These are phyloP conservation scores for Globodera ellingtonae DNA, from an alignment of 1,140 invertebrate genomes.

Conservation along the genomic window DNA sequence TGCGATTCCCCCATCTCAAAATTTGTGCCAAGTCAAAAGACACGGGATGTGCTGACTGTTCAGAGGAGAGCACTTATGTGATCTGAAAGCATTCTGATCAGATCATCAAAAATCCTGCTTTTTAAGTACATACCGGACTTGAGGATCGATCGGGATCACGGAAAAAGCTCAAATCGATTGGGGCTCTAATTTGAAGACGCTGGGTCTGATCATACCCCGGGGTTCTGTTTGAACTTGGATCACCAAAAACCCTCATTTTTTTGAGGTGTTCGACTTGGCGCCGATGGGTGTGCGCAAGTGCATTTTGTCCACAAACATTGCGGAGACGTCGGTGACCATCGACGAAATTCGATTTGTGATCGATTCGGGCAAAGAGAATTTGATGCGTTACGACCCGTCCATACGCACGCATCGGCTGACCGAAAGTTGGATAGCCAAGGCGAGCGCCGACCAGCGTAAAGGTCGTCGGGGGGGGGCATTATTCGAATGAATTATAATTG, in stretches of 20 bases:
- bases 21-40: background rate
- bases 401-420: constrained; percentile 55
- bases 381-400: constrained; percentile 58
- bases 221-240: background rate
- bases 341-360: constrained; percentile 96
- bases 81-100: too few species aligned
- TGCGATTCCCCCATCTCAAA: background rate
- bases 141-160: too few species aligned
- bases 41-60: too few species aligned
- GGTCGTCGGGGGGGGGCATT: constrained; percentile 70
- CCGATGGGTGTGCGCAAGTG: constrained; percentile 92
- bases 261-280: constrained; percentile 85
- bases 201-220: too few species aligned
- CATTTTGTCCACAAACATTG: constrained; percentile 98
- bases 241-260: background rate
- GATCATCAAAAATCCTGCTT: too few species aligned
- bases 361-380: constrained; percentile 76
- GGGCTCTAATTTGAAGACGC: too few species aligned
- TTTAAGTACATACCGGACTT: too few species aligned
- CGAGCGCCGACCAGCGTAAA: constrained; percentile 93
- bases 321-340: constrained; percentile 97
- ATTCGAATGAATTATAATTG: too few species aligned
- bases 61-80: too few species aligned
- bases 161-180: too few species aligned
- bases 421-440: constrained; percentile 89